phyloP scores from a whole-genome alignment of 2,888 invertebrate species.

The Leucophenga montana region DNA sequence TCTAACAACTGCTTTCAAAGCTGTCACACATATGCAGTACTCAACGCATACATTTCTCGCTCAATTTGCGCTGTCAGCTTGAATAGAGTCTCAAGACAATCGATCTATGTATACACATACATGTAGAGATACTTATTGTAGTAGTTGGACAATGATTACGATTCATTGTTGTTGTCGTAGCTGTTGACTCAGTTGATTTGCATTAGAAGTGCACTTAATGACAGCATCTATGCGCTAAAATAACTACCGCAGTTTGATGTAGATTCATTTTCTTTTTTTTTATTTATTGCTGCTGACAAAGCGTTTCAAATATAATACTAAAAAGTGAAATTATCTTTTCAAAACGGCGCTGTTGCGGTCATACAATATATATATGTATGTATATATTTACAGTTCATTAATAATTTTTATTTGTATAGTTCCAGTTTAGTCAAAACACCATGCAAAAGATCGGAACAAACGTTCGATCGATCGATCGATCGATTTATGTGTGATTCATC shows the following conservation, averaged over 20 bases:
- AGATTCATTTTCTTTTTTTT: no score
- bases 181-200: conserved; percentile 65
- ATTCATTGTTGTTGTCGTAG: conserved; percentile 13
- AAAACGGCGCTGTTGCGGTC: not conserved
- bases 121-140: no score
- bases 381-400: not conserved
- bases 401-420: not conserved
- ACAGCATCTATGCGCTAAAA: conserved; percentile 67
- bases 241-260: conserved; percentile 61
- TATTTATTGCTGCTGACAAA: not conserved
- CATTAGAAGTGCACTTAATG: conserved; percentile 70
- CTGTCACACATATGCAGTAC: no score
- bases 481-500: conserved; percentile 1
- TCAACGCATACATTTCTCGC: conserved; percentile 3
- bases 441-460: no score
- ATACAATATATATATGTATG: not conserved
- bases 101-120: not conserved
- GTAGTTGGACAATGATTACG: not conserved
- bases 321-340: conserved; percentile 18
- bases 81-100: conserved; percentile 31
- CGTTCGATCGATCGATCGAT: not conserved
- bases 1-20: not conserved
- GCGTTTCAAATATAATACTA: not conserved
- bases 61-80: conserved; percentile 49
- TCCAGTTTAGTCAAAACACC: conserved; percentile 2